A percentile compares a stretch with the other conserved stretches of the same genome.
Conservation (phyloP, 2,888 invertebrate species). For the Tipula lateralis region DNA sequence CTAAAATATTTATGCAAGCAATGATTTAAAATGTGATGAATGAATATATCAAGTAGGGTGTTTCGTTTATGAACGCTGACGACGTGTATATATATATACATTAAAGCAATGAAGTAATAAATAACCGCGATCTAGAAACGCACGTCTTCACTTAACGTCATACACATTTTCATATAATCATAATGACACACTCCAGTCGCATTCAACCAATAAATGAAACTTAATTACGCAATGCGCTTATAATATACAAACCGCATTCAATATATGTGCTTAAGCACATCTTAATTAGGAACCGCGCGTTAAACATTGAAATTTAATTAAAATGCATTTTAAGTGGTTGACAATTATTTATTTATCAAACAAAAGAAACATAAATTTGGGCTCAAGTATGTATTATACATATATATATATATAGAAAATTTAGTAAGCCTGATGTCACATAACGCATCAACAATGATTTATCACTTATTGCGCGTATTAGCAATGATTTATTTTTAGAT, state of each 20-base stretch:
- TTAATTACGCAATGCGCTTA: background rate
- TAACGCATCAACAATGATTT: background rate
- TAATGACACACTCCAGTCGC: background rate
- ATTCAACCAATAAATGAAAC: background rate
- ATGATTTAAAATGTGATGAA: background rate
- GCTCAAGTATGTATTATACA: background rate
- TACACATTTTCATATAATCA: background rate
- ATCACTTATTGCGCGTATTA: background rate
- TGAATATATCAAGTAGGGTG: background rate
- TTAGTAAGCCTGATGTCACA: background rate
- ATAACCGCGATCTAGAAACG: background rate
- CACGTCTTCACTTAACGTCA: background rate
- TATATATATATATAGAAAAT: background rate
- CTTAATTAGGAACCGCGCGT: slow-evolving; percentile 15
- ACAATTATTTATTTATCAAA: background rate
- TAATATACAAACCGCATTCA: background rate
- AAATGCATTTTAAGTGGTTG: slow-evolving; percentile 11
- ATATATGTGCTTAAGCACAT: background rate
- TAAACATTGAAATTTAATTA: background rate
- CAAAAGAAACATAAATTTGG: background rate
- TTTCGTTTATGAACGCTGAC: background rate
- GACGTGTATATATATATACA: background rate
- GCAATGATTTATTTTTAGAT: background rate
- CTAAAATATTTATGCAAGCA: too few relatives aligned
- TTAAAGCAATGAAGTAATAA: background rate